Percentiles rank a stretch among this genome's conserved stretches.
Conservation (phyloP, 2,797 vertebrate genomes). For the Buceros bicornis region DNA sequence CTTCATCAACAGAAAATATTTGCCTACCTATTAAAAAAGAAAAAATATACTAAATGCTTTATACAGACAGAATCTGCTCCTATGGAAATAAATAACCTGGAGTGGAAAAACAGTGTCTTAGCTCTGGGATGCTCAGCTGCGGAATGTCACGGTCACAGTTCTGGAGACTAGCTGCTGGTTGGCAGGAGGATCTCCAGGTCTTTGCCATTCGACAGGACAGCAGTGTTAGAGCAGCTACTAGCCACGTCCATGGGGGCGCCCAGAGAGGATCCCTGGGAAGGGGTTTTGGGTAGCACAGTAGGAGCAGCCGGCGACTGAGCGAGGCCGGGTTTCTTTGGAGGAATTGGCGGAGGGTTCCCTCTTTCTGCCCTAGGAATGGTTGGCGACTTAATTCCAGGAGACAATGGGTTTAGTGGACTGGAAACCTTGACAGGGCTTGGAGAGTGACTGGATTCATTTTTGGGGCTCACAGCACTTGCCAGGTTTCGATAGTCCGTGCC, state of each 20-base stretch:
- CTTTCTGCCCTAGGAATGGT: constrained; percentile 90
- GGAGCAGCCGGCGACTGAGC: constrained; percentile 88
- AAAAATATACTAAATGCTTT: constrained; percentile 71
- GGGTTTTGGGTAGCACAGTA: constrained; percentile 75
- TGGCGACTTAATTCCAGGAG: constrained; percentile 90
- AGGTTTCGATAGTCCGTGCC: constrained; percentile 96
- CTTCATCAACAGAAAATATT: constrained; percentile 71
- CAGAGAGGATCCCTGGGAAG: constrained; percentile 48
- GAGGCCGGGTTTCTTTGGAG: constrained; percentile 92
- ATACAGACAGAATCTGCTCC: constrained; percentile 77
- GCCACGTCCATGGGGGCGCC: constrained; percentile 85
- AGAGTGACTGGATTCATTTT: constrained; percentile 81
- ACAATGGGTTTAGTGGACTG: constrained; percentile 86
- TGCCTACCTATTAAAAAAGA: constrained; percentile 70
- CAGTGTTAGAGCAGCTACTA: constrained; percentile 83
- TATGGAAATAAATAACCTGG: constrained; percentile 85
- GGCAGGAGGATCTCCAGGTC: constrained; percentile 92
- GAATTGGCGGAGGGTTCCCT: constrained; percentile 89
- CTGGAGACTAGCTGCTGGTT: constrained; percentile 87
- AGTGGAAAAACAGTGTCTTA: constrained; percentile 73
- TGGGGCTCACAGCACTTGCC: constrained; percentile 82
- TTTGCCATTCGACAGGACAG: constrained; percentile 86
- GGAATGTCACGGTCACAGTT: constrained; percentile 67
- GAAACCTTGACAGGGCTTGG: constrained; percentile 79
- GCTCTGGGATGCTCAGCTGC: constrained; percentile 47